Evolutionary conservation across 2,888 invertebrate species (phyloP).

Genomic region (Lycaena phlaeas): DNA sequence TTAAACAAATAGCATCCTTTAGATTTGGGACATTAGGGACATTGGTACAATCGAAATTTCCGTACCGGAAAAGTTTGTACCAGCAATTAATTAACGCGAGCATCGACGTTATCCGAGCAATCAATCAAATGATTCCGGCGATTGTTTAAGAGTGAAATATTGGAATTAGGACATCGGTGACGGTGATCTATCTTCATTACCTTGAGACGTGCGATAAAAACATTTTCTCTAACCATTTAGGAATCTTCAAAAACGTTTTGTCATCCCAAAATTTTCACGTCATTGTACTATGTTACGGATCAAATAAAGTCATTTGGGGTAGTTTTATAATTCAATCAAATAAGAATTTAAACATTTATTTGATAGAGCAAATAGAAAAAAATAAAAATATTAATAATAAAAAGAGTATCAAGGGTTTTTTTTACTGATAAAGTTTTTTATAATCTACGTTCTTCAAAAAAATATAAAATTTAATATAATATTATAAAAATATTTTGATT

Average conservation of each 20-base stretch:
- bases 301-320: too few species aligned
- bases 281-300: too few species aligned
- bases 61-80: slow-evolving; percentile 21
- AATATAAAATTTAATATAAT: too few species aligned
- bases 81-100: slow-evolving; percentile 34
- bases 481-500: too few species aligned
- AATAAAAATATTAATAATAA: too few species aligned
- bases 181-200: slow-evolving; percentile 18
- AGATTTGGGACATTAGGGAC: slow-evolving; percentile 6
- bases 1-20: not conserved
- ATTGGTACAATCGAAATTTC: slow-evolving; percentile 13
- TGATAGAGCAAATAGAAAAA: too few species aligned
- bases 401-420: too few species aligned
- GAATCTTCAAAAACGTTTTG: slow-evolving; percentile 1
- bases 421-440: too few species aligned
- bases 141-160: slow-evolving; percentile 31
- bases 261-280: not conserved
- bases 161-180: slow-evolving; percentile 15
- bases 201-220: slow-evolving; percentile 6
- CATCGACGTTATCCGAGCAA: slow-evolving; percentile 24
- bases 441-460: too few species aligned
- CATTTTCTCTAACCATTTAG: slow-evolving; percentile 1
- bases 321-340: too few species aligned
- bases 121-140: slow-evolving; percentile 37
- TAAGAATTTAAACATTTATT: too few species aligned